phyloP scores from a whole-genome alignment of 2,797 vertebrate genomes.

The Serranus cabrilla region DNA sequence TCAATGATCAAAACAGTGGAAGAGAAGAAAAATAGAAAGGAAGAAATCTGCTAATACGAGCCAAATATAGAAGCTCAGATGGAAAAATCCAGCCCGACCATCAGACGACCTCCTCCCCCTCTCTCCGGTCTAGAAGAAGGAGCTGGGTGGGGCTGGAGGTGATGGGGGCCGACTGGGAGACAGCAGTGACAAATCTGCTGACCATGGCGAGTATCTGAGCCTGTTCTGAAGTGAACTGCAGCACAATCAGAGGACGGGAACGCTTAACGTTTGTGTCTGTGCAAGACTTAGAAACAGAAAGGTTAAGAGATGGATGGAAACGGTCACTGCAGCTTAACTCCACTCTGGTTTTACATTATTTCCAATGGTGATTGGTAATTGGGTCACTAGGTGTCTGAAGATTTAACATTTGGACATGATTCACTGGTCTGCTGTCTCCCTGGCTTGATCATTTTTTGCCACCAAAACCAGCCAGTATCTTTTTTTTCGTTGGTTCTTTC shows the following conservation, averaged over 20 bases:
- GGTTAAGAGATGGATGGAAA: constrained; percentile 16
- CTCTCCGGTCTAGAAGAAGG: neutral
- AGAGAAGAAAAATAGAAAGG: too few species aligned
- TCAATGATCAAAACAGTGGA: too few species aligned
- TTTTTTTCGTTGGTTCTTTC: neutral
- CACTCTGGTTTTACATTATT: neutral
- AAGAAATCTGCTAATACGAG: too few species aligned
- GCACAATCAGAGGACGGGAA: neutral
- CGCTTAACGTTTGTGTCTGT: neutral
- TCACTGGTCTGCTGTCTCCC: constrained; percentile 19
- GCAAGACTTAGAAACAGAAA: neutral
- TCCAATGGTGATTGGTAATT: neutral
- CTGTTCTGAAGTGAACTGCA: neutral
- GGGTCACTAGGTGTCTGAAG: neutral
- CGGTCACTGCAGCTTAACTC: neutral
- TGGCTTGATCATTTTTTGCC: neutral
- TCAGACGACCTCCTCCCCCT: neutral
- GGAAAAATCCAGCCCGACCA: too few species aligned
- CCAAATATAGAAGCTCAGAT: too few species aligned
- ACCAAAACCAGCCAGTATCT: neutral
- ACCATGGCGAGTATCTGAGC: constrained; percentile 11
- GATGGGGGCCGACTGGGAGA: neutral
- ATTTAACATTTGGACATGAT: constrained; percentile 32
- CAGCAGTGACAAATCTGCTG: constrained; percentile 25
- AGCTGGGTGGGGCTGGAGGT: neutral